These are phyloP conservation scores for Crotophaga sulcirostris DNA, from an alignment of 2,113 vertebrate species.

Conservation along the genomic window DNA sequence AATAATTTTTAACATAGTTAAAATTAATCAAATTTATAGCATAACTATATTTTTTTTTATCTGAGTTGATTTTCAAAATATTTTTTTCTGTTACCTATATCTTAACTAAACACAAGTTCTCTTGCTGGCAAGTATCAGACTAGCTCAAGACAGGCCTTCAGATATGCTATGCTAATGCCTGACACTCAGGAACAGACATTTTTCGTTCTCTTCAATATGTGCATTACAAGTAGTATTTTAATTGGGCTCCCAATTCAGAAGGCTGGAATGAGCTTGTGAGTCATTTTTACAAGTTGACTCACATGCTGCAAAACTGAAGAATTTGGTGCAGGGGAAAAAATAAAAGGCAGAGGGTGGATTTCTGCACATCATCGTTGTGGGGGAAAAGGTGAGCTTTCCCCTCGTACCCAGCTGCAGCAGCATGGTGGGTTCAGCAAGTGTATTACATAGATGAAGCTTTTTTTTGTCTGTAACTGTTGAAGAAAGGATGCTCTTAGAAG, in stretches of 20 bases:
- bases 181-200: slow-evolving; percentile 58
- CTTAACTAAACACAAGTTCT: slow-evolving; percentile 6
- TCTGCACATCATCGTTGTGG: neutral
- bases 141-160: slow-evolving; percentile 36
- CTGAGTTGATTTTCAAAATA: neutral
- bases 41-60: neutral
- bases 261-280: slow-evolving; percentile 43
- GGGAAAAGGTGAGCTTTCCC: neutral
- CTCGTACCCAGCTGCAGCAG: neutral
- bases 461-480: neutral
- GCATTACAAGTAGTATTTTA: slow-evolving; percentile 68
- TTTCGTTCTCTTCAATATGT: slow-evolving; percentile 52
- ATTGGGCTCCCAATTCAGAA: slow-evolving; percentile 62
- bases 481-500: slow-evolving; percentile 7
- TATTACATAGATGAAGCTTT: neutral
- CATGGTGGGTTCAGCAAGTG: neutral
- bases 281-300: slow-evolving; percentile 67
- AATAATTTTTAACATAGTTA: neutral
- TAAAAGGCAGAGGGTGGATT: neutral
- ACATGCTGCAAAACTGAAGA: slow-evolving; percentile 51
- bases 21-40: neutral
- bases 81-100: neutral
- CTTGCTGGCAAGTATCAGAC: slow-evolving; percentile 26
- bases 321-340: neutral
- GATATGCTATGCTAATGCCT: slow-evolving; percentile 49